These are phyloP conservation scores for Nymphalis polychloros DNA, from an alignment of 2,888 invertebrate species.

Conservation along the genomic window DNA sequence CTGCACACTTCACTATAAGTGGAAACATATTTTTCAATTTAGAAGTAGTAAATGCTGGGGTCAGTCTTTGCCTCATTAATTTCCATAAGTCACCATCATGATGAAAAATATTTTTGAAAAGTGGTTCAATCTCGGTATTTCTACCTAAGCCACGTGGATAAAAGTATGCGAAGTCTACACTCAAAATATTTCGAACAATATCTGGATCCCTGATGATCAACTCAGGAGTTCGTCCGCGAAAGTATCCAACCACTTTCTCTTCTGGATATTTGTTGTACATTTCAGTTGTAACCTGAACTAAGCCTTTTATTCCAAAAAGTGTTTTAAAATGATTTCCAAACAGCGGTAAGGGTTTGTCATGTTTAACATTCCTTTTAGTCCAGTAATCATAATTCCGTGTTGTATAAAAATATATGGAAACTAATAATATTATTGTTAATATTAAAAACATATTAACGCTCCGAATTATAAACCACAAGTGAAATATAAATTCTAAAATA, in stretches of 20 bases:
- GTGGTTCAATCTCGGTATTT: conserved; percentile 45
- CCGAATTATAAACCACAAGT: not conserved
- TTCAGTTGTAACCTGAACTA: conserved; percentile 47
- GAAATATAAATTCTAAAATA: not conserved
- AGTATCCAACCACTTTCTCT: conserved; percentile 55
- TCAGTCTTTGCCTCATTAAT: conserved; percentile 60
- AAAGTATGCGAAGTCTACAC: conserved; percentile 57
- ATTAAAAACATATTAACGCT: conserved; percentile 13
- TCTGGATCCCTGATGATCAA: conserved; percentile 61
- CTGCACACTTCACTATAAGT: conserved; percentile 59
- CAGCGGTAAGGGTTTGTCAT: conserved; percentile 53
- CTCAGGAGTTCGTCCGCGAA: conserved; percentile 55
- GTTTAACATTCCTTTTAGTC: conserved; percentile 55
- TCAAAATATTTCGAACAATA: conserved; percentile 54
- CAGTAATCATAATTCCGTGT: conserved; percentile 48
- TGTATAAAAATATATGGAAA: conserved; percentile 26
- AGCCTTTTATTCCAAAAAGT: conserved; percentile 47
- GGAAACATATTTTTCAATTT: conserved; percentile 70
- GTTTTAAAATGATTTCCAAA: conserved; percentile 57
- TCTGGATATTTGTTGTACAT: conserved; percentile 40
- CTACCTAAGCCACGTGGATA: conserved; percentile 43
- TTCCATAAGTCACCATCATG: conserved; percentile 66
- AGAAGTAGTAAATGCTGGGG: conserved; percentile 64
- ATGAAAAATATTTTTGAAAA: conserved; percentile 56
- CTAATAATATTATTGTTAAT: conserved; percentile 5